A percentile compares a stretch with the other conserved stretches of the same genome.
phyloP scores from a whole-genome alignment of 2,113 vertebrate species.

The Pteropus alecto region DNA sequence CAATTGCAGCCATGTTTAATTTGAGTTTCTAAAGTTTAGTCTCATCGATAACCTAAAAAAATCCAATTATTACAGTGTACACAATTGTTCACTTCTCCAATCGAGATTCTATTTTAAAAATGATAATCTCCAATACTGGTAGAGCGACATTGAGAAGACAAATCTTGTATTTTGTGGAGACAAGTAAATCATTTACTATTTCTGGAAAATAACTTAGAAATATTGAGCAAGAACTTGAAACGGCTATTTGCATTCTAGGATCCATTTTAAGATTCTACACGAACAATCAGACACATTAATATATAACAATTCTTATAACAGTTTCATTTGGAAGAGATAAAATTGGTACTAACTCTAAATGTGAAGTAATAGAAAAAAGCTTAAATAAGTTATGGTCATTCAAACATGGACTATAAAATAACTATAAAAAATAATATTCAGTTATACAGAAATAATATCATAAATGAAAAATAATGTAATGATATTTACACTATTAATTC shows the following conservation, averaged over 20 bases:
- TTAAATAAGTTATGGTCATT: background rate
- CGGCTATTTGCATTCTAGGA: background rate
- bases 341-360: background rate
- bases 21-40: background rate
- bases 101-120: background rate
- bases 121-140: background rate
- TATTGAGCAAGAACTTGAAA: background rate
- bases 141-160: background rate
- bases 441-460: background rate
- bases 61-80: background rate
- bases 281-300: background rate
- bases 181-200: background rate
- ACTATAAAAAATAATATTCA: background rate
- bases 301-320: background rate
- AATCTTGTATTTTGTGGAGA: background rate
- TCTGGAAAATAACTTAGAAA: background rate
- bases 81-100: background rate
- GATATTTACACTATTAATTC: background rate
- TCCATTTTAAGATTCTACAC: background rate
- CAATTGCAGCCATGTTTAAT: background rate
- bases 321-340: background rate
- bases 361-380: background rate
- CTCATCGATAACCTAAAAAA: background rate
- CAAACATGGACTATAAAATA: background rate
- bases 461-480: background rate